phyloP scores from a whole-genome alignment of 2,113 vertebrate species.

The Periophthalmus modestus region DNA sequence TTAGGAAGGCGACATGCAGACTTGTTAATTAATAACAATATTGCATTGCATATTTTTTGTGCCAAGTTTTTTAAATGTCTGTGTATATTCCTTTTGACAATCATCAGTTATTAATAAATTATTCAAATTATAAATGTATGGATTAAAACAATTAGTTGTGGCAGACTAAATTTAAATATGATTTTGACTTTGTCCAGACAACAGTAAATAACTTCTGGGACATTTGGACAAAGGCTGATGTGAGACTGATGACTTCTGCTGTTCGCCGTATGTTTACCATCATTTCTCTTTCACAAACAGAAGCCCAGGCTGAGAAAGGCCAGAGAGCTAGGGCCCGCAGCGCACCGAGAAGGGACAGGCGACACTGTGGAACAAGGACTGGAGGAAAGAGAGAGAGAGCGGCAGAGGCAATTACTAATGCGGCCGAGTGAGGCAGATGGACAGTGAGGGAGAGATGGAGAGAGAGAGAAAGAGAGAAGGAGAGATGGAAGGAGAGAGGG shows the following conservation, averaged over 20 bases:
- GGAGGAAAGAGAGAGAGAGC: slow-evolving; percentile 34
- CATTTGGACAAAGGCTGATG: slow-evolving; percentile 38
- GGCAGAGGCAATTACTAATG: slow-evolving; percentile 25
- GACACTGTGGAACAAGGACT: slow-evolving; percentile 18
- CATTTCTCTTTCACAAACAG: slow-evolving; percentile 63
- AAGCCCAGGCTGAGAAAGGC: slow-evolving; percentile 61
- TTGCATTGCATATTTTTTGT: neutral
- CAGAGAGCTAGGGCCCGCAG: slow-evolving; percentile 57
- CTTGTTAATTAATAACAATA: too few species aligned
- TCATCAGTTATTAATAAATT: neutral
- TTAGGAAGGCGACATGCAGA: too few species aligned
- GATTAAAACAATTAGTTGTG: neutral
- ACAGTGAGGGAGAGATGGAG: slow-evolving; percentile 28
- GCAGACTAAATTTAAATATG: slow-evolving; percentile 1
- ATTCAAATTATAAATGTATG: neutral
- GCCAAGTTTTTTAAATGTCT: neutral
- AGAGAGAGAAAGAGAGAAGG: slow-evolving; percentile 47
- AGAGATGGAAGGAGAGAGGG: slow-evolving; percentile 27
- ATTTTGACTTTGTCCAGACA: slow-evolving; percentile 22
- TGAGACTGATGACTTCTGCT: slow-evolving; percentile 67
- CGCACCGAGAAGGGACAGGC: neutral
- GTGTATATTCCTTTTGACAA: neutral
- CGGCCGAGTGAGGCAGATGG: slow-evolving; percentile 30
- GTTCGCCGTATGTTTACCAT: slow-evolving; percentile 76
- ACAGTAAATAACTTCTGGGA: slow-evolving; percentile 47